Base-by-base conservation (phyloP, 1,140 invertebrate species). In the Drosophila ogumai region DNA sequence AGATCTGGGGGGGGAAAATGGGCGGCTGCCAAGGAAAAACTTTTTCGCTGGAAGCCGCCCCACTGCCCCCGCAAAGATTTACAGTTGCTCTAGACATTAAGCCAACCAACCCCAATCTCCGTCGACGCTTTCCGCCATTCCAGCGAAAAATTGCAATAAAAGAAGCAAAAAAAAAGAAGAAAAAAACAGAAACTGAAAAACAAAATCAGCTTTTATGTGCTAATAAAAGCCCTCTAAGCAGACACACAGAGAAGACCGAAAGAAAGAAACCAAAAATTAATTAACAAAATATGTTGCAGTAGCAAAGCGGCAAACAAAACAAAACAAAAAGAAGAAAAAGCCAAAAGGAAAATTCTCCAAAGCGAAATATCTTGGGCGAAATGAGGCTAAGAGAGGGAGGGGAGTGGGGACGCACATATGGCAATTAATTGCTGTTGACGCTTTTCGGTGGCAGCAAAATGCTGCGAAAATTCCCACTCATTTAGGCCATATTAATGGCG, bases 221-320 rank as follows among this genome's bases (percentile, higher is more conserved):
- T 78, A 58, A 78, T 79, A 79, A 79, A 79, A 79, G 52, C 41
- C 40, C 52, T 31, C 52, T 46, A 49, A 61, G 57, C 57, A 76
- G 38, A 22, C 32, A 22, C 32, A 56, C 8, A 43, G 49, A 3
- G 34, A 55, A 6, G 9, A 34, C 41, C 56, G 12, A 41, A 59
- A 47, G 64, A 55, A 67, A 31, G 50, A 57, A 73, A 44, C 41
- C 54, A 68, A 77, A 77, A 78, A 79, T 78, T 78, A 79, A 79
- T 79, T 78, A 79, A 72, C 66, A 79, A 78, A 79, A 79, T 79
- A 77, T 77, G 74, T 77, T 77, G 63, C 63, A 60, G 40, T 22
- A 28, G 36, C 52, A 49, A 49, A 36, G 34, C 22, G 31, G 38
- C 46, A 47, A 59, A 40, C n/a, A 34, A 73, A 47, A 43, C n/a